Conservation (phyloP, 1,140 invertebrate species). For the Pemphigus obesinymphae region DNA sequence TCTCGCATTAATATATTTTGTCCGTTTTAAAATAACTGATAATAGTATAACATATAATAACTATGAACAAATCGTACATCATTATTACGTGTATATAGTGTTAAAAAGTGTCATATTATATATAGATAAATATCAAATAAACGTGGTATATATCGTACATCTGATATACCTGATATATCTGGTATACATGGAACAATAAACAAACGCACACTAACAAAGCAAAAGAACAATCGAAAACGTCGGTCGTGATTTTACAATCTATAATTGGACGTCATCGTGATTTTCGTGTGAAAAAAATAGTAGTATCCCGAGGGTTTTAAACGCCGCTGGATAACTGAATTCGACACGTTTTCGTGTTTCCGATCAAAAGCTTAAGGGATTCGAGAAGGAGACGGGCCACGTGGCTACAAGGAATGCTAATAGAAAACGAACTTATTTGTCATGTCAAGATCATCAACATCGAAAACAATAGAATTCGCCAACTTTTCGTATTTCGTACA, state of each 20-base stretch:
- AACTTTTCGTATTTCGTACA: too few relatives aligned
- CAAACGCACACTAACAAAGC: background rate
- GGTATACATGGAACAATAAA: background rate
- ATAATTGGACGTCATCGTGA: background rate
- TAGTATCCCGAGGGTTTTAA: background rate
- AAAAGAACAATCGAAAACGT: background rate
- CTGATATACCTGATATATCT: background rate
- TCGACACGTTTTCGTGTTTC: constrained; percentile 1
- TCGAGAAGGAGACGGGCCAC: background rate
- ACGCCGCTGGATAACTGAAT: background rate
- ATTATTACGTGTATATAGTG: background rate
- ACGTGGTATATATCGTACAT: background rate
- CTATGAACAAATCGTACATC: background rate
- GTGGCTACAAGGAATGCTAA: too few relatives aligned
- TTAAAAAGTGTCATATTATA: background rate
- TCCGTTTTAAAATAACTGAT: too few relatives aligned
- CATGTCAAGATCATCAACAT: too few relatives aligned
- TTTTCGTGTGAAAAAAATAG: background rate
- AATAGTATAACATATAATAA: background rate
- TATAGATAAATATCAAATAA: background rate
- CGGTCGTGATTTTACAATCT: background rate
- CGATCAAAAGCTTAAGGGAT: constrained; percentile 3
- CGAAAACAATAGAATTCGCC: too few relatives aligned
- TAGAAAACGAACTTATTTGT: too few relatives aligned
- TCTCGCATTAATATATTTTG: too few relatives aligned